Conservation (phyloP, 1,140 invertebrate species). For the Saccostrea glomerata region DNA sequence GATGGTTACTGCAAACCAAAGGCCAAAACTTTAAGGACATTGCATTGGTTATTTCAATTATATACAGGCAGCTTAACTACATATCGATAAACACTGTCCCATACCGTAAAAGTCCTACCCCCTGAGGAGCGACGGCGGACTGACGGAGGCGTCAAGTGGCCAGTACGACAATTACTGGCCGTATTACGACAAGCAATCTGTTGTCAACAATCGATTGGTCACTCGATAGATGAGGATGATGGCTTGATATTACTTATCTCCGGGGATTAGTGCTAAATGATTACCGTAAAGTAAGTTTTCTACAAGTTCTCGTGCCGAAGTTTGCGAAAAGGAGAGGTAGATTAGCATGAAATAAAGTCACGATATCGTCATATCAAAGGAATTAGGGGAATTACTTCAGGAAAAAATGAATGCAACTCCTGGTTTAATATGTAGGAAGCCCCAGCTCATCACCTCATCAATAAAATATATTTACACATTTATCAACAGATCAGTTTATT, state of each 20-base stretch:
- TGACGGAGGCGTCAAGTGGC: constrained; percentile 1
- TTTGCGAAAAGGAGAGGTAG: neutral
- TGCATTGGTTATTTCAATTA: neutral
- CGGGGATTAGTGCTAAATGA: neutral
- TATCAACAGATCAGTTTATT: neutral
- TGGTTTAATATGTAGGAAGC: no score
- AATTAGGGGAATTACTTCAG: neutral
- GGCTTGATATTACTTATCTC: neutral
- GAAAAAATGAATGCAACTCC: no score
- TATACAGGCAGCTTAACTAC: neutral
- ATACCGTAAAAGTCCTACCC: neutral
- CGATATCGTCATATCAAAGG: neutral
- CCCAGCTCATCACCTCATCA: neutral
- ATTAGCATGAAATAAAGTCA: neutral
- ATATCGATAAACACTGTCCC: neutral
- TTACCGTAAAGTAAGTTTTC: constrained; percentile 16
- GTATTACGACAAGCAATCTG: neutral
- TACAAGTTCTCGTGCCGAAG: neutral
- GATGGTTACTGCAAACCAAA: neutral
- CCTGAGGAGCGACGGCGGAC: neutral
- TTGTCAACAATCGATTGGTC: constrained; percentile 27
- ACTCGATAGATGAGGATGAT: neutral
- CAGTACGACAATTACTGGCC: neutral
- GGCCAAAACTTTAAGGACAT: neutral
- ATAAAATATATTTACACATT: neutral